phyloP scores from a whole-genome alignment of 2,113 vertebrate species.

The Verasper variegatus region DNA sequence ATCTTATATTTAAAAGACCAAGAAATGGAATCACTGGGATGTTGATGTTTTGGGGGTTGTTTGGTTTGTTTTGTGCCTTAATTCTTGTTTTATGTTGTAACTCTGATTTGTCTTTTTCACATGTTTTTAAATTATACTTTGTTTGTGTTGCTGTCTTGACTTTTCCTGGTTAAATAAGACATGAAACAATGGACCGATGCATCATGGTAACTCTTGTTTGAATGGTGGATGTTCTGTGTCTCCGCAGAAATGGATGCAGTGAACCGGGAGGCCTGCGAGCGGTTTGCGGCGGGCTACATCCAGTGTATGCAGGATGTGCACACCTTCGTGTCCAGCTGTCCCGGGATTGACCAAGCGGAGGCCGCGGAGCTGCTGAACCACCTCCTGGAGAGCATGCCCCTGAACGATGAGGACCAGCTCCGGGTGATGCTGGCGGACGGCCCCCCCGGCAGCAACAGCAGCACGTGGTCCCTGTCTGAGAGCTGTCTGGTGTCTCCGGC shows the following conservation, averaged over 20 bases:
- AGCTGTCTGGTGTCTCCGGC: slow-evolving; percentile 66
- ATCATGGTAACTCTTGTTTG: background rate
- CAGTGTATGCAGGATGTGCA: slow-evolving; percentile 98
- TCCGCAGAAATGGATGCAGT: slow-evolving; percentile 83
- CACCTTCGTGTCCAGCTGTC: slow-evolving; percentile 93
- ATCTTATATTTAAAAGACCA: too few relatives aligned
- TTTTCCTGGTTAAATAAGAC: too few relatives aligned
- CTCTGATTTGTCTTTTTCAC: too few relatives aligned
- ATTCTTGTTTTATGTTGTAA: too few relatives aligned
- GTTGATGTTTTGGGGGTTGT: too few relatives aligned
- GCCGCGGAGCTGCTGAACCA: slow-evolving; percentile 93
- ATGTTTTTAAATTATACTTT: too few relatives aligned
- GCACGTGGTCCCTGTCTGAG: slow-evolving; percentile 51
- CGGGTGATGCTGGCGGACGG: slow-evolving; percentile 80
- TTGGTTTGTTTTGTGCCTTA: too few relatives aligned
- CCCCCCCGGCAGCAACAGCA: slow-evolving; percentile 41
- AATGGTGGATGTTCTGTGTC: slow-evolving; percentile 1
- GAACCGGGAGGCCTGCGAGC: slow-evolving; percentile 89
- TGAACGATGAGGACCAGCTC: slow-evolving; percentile 84
- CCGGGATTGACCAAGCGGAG: slow-evolving; percentile 88
- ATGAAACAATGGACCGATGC: too few relatives aligned
- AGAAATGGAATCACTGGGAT: too few relatives aligned
- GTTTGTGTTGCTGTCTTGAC: too few relatives aligned
- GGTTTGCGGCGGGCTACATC: slow-evolving; percentile 95
- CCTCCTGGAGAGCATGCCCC: slow-evolving; percentile 94